Conservation (phyloP, 1,140 invertebrate species). For the Drosophila orosa region DNA sequence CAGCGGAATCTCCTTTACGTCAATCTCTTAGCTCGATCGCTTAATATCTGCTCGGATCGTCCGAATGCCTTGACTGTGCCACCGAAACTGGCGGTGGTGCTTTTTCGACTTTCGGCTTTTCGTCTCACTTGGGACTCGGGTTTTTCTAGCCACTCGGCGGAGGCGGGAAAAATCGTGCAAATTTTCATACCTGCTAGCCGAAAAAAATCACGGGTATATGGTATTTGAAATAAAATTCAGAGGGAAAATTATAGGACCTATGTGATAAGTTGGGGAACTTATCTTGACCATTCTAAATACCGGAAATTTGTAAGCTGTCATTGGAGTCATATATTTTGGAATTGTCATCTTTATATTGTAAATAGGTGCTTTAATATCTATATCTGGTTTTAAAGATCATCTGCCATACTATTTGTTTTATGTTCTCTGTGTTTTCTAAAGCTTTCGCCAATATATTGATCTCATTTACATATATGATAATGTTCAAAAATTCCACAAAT, state of each 20-base stretch:
- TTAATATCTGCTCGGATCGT: constrained; percentile 38
- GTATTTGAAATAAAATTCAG: constrained; percentile 1
- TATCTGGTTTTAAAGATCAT: not conserved
- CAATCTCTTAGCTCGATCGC: constrained; percentile 37
- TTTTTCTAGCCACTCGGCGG: constrained; percentile 33
- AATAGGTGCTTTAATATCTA: not conserved
- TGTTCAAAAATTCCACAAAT: not conserved
- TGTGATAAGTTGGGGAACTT: constrained; percentile 8
- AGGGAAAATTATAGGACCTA: not conserved
- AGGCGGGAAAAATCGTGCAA: constrained; percentile 38
- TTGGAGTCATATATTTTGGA: not conserved
- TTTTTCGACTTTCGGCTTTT: constrained; percentile 42
- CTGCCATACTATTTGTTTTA: not conserved
- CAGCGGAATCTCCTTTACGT: constrained; percentile 55
- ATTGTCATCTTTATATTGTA: not conserved
- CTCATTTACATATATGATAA: not conserved
- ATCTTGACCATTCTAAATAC: not conserved
- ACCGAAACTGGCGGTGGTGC: constrained; percentile 62
- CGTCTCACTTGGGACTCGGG: constrained; percentile 25
- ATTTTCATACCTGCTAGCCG: constrained; percentile 30
- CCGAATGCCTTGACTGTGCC: constrained; percentile 74
- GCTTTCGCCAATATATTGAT: not conserved
- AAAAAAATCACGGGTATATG: constrained; percentile 28
- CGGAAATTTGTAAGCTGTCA: constrained; percentile 13
- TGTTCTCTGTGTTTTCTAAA: not conserved